These are phyloP conservation scores for Oxygymnocypris stewartii DNA, from an alignment of 2,113 vertebrate species.

Conservation along the genomic window DNA sequence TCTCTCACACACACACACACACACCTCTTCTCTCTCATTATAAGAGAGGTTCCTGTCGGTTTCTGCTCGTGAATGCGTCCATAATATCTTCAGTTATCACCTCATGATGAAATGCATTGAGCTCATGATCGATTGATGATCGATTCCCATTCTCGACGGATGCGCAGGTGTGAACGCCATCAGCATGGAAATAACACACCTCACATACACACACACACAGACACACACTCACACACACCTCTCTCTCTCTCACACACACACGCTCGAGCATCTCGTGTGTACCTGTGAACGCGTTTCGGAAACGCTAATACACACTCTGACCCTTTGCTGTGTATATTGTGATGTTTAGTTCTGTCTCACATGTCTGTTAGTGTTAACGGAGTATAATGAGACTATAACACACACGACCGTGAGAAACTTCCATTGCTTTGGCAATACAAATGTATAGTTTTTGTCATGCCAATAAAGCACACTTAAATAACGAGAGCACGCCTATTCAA, in stretches of 20 bases:
- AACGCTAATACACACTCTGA: conserved; percentile 38
- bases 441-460: too few species aligned
- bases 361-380: conserved; percentile 47
- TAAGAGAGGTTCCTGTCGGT: conserved; percentile 62
- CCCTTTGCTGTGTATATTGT: conserved; percentile 53
- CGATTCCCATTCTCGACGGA: conserved; percentile 58
- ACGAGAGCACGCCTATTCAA: not conserved
- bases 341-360: conserved; percentile 55
- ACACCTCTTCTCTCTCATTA: conserved; percentile 57
- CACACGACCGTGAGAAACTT: not conserved
- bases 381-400: conserved; percentile 3
- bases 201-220: not conserved
- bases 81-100: conserved; percentile 73
- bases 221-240: too few species aligned
- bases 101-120: conserved; percentile 74
- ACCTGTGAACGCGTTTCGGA: conserved; percentile 38
- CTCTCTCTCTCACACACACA: conserved; percentile 14
- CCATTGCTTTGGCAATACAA: too few species aligned
- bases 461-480: not conserved
- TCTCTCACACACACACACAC: not conserved
- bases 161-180: conserved; percentile 64
- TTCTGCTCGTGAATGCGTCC: conserved; percentile 46
- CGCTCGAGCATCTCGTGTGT: conserved; percentile 31
- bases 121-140: conserved; percentile 77
- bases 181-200: conserved; percentile 59